These are phyloP conservation scores for Seriola dumerili DNA, from an alignment of 2,113 vertebrate genomes.

Conservation along the genomic window DNA sequence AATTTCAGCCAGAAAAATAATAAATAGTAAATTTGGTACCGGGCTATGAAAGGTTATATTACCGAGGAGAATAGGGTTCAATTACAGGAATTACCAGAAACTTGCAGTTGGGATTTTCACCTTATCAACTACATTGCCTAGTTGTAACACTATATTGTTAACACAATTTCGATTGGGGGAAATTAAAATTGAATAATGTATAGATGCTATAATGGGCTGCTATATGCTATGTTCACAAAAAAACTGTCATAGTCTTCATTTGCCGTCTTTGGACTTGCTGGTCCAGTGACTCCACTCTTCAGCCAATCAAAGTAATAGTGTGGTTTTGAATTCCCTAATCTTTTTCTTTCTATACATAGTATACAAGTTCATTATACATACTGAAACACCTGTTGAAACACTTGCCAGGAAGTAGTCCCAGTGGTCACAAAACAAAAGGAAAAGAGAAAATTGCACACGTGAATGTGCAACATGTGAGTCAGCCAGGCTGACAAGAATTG, in stretches of 20 bases:
- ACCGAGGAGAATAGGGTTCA: background rate
- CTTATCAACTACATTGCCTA: too few species aligned
- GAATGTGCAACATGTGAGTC: background rate
- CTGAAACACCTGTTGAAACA: background rate
- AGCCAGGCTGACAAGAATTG: background rate
- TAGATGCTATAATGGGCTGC: too few species aligned
- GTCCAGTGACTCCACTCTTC: conserved; percentile 36
- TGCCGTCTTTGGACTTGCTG: conserved; percentile 18
- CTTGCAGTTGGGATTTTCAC: background rate
- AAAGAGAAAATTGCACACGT: background rate
- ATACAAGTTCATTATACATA: background rate
- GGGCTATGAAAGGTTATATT: background rate
- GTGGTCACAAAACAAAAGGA: background rate
- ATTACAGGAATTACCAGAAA: background rate
- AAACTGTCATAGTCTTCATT: background rate
- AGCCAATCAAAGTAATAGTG: background rate
- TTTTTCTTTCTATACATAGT: background rate
- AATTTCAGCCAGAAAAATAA: background rate
- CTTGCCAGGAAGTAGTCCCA: background rate
- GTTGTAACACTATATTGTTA: background rate
- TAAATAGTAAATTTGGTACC: too few species aligned
- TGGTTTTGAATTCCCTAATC: background rate
- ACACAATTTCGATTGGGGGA: background rate
- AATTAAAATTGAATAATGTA: too few species aligned
- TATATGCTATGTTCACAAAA: too few species aligned